Percentiles rank a stretch among this genome's conserved stretches.
Evolutionary conservation across 2,888 invertebrate species (phyloP).

Genomic region (Troilus luridus): DNA sequence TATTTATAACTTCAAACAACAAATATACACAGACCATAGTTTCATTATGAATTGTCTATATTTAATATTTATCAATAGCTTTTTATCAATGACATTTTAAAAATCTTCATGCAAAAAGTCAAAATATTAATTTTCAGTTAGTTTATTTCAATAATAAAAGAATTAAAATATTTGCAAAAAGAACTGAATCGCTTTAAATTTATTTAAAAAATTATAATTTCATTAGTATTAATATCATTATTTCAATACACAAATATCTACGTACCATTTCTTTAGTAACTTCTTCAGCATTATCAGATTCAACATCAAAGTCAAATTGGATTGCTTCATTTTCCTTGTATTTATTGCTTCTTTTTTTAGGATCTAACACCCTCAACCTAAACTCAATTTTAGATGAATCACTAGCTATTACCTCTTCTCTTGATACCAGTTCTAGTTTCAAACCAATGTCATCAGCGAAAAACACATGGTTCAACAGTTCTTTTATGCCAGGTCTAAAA

Average conservation of each 20-base stretch:
- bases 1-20: no score
- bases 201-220: conserved; percentile 13
- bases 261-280: conserved; percentile 93
- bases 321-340: conserved; percentile 99
- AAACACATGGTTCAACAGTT: conserved; percentile 94
- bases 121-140: no score
- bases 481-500: conserved; percentile 89
- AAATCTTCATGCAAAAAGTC: background rate
- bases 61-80: no score
- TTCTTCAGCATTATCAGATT: conserved; percentile 91
- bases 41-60: no score
- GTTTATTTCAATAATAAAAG: background rate
- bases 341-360: conserved; percentile 96
- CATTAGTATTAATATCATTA: conserved; percentile 6
- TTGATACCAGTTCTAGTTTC: conserved; percentile 80
- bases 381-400: conserved; percentile 83
- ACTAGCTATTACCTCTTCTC: conserved; percentile 72
- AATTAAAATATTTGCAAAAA: background rate
- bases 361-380: conserved; percentile 93
- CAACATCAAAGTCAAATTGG: conserved; percentile 97
- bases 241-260: conserved; percentile 16
- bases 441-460: conserved; percentile 95
- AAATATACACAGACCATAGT: no score
- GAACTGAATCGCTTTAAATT: background rate
- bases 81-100: background rate